These are phyloP conservation scores for Chromis chromis DNA, from an alignment of 2,797 vertebrate genomes.

Conservation along the genomic window DNA sequence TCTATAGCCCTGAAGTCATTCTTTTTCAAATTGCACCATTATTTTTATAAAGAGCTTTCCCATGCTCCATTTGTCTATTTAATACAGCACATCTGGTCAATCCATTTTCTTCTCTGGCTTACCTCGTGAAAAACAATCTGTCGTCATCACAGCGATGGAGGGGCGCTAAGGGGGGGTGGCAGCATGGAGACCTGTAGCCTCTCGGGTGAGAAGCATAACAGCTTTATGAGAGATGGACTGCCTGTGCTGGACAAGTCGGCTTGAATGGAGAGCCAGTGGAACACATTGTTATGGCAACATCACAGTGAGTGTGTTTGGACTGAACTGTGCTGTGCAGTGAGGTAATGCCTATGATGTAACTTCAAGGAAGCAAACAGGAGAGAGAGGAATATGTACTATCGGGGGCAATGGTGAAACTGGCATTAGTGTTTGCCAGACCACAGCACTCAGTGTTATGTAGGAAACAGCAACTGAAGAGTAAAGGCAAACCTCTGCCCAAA, in stretches of 20 bases:
- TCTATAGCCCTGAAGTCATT: slow-evolving; percentile 55
- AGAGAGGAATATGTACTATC: slow-evolving; percentile 44
- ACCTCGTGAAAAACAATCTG: slow-evolving; percentile 64
- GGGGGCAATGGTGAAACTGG: slow-evolving; percentile 51
- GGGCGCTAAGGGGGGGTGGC: not conserved
- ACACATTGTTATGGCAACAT: slow-evolving; percentile 85
- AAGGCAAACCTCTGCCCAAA: slow-evolving; percentile 23
- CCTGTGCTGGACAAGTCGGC: slow-evolving; percentile 36
- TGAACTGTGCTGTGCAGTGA: slow-evolving; percentile 68
- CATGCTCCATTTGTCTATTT: slow-evolving; percentile 72
- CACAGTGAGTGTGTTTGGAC: slow-evolving; percentile 79
- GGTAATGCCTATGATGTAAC: slow-evolving; percentile 84
- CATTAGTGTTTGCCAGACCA: slow-evolving; percentile 71
- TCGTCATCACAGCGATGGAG: slow-evolving; percentile 46
- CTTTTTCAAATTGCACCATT: slow-evolving; percentile 59
- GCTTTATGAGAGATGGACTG: slow-evolving; percentile 70
- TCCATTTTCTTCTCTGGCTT: slow-evolving; percentile 63
- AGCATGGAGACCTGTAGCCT: slow-evolving; percentile 52
- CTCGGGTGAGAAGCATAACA: slow-evolving; percentile 59
- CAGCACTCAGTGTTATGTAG: slow-evolving; percentile 44
- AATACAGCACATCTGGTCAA: slow-evolving; percentile 76
- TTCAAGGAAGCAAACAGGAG: slow-evolving; percentile 62
- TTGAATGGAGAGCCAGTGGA: slow-evolving; percentile 51
- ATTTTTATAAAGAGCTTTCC: slow-evolving; percentile 70
- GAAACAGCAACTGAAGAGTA: slow-evolving; percentile 50